phyloP scores from a whole-genome alignment of 2,888 invertebrate genomes.

The Thera britannica region DNA sequence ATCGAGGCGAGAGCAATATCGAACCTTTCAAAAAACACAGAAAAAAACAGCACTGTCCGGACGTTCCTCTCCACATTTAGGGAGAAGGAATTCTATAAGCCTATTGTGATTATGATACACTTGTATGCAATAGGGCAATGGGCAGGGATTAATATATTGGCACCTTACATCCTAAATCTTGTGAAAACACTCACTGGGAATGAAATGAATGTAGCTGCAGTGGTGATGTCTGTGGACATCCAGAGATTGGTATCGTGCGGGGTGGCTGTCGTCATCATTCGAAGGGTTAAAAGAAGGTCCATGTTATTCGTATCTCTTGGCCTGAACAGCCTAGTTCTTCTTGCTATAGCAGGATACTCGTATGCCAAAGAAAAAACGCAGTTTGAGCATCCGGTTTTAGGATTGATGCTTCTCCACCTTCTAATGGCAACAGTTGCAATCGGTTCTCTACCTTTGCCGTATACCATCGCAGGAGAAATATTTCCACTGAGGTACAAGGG shows the following conservation, averaged over 20 bases:
- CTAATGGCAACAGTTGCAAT: constrained; percentile 83
- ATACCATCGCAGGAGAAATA: constrained; percentile 88
- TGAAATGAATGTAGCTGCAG: constrained; percentile 83
- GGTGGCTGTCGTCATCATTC: constrained; percentile 84
- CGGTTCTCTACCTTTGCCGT: constrained; percentile 87
- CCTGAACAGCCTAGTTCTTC: constrained; percentile 57
- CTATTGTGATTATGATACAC: constrained; percentile 83
- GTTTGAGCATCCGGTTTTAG: constrained; percentile 57
- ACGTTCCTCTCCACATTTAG: constrained; percentile 2
- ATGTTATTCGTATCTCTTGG: constrained; percentile 60
- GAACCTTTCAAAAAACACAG: constrained; percentile 47
- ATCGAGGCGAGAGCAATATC: constrained; percentile 55
- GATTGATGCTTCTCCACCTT: constrained; percentile 59
- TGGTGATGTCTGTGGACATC: constrained; percentile 86
- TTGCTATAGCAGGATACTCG: constrained; percentile 59
- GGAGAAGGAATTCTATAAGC: constrained; percentile 81
- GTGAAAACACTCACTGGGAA: constrained; percentile 82
- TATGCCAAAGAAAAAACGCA: constrained; percentile 55
- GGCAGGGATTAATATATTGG: constrained; percentile 87
- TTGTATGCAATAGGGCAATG: constrained; percentile 86
- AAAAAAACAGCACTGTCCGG: background rate
- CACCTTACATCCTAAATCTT: constrained; percentile 86
- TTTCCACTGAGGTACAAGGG: constrained; percentile 86
- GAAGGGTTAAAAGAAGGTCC: constrained; percentile 75
- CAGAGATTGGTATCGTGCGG: constrained; percentile 85